These are phyloP conservation scores for Staurois parvus DNA, from an alignment of 2,797 vertebrate genomes.

Conservation along the genomic window DNA sequence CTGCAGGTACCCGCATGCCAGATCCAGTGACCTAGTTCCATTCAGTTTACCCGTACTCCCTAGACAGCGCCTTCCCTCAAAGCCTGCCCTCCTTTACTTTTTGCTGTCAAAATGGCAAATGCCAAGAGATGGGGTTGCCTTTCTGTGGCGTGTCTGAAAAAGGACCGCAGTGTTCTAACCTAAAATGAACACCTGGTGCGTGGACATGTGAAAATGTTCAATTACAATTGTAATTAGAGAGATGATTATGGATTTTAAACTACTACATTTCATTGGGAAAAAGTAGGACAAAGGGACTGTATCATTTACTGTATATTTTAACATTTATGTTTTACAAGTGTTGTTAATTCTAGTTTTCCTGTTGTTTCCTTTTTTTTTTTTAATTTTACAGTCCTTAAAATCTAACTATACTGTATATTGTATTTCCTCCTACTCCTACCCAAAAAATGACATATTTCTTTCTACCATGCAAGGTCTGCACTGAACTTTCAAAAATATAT, in stretches of 20 bases:
- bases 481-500: background rate
- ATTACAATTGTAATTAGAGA: constrained; percentile 6
- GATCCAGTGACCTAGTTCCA: constrained; percentile 23
- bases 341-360: background rate
- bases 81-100: constrained; percentile 22
- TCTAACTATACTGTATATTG: background rate
- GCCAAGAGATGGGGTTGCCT: constrained; percentile 49
- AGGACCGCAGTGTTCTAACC: constrained; percentile 19
- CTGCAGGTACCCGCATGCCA: constrained; percentile 22
- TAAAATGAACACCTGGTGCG: constrained; percentile 6
- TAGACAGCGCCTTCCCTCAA: background rate
- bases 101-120: constrained; percentile 11
- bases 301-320: background rate
- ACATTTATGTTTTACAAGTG: background rate
- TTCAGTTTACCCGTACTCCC: constrained; percentile 2
- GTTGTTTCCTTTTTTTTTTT: background rate
- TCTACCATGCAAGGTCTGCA: background rate
- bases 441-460: background rate
- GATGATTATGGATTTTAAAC: background rate
- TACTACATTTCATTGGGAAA: background rate
- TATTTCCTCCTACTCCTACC: background rate
- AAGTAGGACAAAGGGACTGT: background rate
- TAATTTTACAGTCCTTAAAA: no score
- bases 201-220: constrained; percentile 20
- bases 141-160: constrained; percentile 38